Conservation (phyloP, 2,113 vertebrate species). For the Arenaria interpres region DNA sequence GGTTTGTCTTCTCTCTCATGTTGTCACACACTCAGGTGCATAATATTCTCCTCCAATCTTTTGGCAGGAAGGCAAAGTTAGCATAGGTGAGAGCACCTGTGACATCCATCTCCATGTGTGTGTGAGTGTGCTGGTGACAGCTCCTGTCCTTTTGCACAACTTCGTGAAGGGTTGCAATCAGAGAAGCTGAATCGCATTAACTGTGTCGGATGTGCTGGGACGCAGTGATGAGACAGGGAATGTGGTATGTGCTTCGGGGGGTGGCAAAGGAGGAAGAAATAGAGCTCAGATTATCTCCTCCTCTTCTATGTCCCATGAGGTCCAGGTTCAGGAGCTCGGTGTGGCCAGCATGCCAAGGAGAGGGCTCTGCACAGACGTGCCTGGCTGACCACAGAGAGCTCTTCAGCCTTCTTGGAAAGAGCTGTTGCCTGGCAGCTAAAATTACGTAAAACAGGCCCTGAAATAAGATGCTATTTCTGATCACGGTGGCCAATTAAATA, state of each 20-base stretch:
- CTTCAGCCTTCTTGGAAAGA: slow-evolving; percentile 12
- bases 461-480: slow-evolving; percentile 61
- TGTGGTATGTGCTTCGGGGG: no score
- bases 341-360: background rate
- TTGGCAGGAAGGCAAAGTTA: background rate
- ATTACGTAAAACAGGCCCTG: slow-evolving; percentile 35
- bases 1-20: background rate
- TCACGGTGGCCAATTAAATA: slow-evolving; percentile 37
- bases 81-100: background rate
- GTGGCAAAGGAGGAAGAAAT: background rate
- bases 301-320: background rate
- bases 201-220: background rate
- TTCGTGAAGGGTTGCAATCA: background rate
- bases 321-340: background rate
- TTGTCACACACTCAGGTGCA: background rate
- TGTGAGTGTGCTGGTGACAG: background rate
- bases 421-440: slow-evolving; percentile 56
- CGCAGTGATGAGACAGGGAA: background rate
- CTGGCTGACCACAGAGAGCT: slow-evolving; percentile 2
- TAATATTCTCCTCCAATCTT: background rate
- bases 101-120: no score
- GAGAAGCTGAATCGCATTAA: background rate
- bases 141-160: background rate
- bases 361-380: background rate
- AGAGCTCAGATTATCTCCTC: background rate